Evolutionary conservation across 2,888 invertebrate species (phyloP).

Genomic region (Ectemnius cavifrons): DNA sequence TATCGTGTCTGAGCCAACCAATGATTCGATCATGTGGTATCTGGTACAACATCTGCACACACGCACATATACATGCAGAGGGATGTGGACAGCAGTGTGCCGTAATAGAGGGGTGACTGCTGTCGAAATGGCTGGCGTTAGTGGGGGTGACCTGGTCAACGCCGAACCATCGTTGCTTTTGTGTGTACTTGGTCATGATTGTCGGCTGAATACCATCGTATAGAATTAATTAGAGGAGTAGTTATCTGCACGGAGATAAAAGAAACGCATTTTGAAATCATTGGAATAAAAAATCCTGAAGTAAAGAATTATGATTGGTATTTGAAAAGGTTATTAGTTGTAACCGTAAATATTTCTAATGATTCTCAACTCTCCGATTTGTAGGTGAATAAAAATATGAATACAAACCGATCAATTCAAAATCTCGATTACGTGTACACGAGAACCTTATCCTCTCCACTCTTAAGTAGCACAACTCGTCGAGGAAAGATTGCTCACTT

Average conservation of each 20-base stretch:
- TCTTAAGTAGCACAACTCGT: no score
- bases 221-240: constrained; percentile 15
- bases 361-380: no score
- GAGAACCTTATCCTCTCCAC: no score
- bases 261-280: neutral
- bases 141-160: constrained; percentile 37
- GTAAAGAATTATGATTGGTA: neutral
- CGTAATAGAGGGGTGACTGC: constrained; percentile 65
- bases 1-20: constrained; percentile 72
- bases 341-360: no score
- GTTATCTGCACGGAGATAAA: neutral
- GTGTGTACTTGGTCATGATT: constrained; percentile 31
- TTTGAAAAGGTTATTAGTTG: neutral
- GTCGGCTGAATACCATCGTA: constrained; percentile 8
- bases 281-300: neutral
- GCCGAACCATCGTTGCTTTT: constrained; percentile 37
- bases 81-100: constrained; percentile 57
- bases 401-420: no score
- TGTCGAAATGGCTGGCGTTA: constrained; percentile 22
- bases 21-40: constrained; percentile 74
- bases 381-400: no score
- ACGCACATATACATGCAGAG: constrained; percentile 51
- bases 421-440: no score
- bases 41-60: constrained; percentile 68
- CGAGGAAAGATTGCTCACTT: no score